Evolutionary conservation across 2,888 invertebrate species (phyloP), one percentile per base, ranked within the genome.

Genomic region (Ptychoptera contaminata): DNA sequence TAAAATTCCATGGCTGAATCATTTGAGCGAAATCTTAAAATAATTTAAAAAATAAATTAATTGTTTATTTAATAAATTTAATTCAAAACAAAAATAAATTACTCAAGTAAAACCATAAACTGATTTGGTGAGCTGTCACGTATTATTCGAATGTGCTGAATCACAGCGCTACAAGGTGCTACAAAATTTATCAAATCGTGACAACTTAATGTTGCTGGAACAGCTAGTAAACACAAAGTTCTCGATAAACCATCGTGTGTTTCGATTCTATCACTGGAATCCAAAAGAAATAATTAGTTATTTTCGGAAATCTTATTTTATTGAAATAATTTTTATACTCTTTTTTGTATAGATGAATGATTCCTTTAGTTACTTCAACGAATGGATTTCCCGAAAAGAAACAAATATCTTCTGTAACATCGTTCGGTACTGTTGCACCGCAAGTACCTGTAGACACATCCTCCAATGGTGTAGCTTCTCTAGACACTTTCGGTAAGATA

Each of bases 331-430:
- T 40, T 50, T 67, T 76, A 67, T 67, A 94, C 94, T 93, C 91
- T 63, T 96, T 93, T 63, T 96, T 97, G 63, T 92, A 97, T 15
- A 98, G 71, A 72, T 98, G 98, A 46, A 99, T 69, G 40, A 98
- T 82, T 35, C 98, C 98, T 63, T 92, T 91, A 0, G 94, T 94
- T 32, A 92, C 82, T 67, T 99, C 97, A 1, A 97, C 91, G 55
- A 85, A 80, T 1, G 96, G 97, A 70, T 99, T 99, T 4, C 98
- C 98, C 54, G 88, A 92, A 54, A 88, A 87, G 66, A 93, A 96
- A 42, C 74, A 74, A 42, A 82, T 77, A 48, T 79, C 76, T 16
- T 71, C 72, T 37, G 63, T 62, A 49, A 65, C 63, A 40, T 62
- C 63, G 7, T 23, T 23, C 7, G 23, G 3, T 1, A 65, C 55